Evolutionary conservation across 2,113 vertebrate genomes (phyloP), one percentile per base, ranked within the genome.

Genomic region (Circaetus gallicus): DNA sequence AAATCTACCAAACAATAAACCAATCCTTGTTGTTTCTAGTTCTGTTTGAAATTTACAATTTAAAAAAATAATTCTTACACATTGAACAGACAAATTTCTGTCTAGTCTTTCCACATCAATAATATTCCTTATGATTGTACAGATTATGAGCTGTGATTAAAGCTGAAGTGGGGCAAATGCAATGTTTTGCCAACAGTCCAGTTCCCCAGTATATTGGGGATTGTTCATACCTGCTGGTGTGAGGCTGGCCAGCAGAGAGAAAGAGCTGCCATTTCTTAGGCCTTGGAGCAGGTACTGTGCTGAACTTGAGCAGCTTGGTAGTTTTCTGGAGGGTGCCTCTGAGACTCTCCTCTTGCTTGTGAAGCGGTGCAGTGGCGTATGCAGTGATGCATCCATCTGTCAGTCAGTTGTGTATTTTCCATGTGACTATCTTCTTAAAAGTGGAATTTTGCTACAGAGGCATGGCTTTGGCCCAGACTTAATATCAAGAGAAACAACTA

Each of bases 361-460:
- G 67, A 53, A 40, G 49, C 1, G 0, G 25, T 43, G 52, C 31
- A 22, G 67, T 20, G 36, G 32, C 1, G 0, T 9, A 4, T 29
- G 38, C 47, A 38, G 47, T 18, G 45, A 52, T 8, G 22, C 2
- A 0, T 42, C 69, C 31, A 5, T 36, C 77, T 71, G 49, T n/a
- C 50, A 9, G 3, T 31, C 50, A 26, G 36, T 16, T 50, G 52
- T 74, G 17, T 38, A 36, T 52, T 38, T 43, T 15, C 32, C 12
- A 11, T 24, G 15, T 38, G 28, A 34, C 45, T 58, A 1, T 8
- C 28, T 5, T 36, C 43, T 43, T 50, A 36, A 32, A 56, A 59
- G 43, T 38, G 61, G 24, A n/a, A 29, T 59, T 67, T 59, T 82
- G 31, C 76, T 72, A 40, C 22, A 56, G 58, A 74, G 13, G 26